Conservation (phyloP, 2,888 invertebrate species). For the Eugnorisma glareosa region DNA sequence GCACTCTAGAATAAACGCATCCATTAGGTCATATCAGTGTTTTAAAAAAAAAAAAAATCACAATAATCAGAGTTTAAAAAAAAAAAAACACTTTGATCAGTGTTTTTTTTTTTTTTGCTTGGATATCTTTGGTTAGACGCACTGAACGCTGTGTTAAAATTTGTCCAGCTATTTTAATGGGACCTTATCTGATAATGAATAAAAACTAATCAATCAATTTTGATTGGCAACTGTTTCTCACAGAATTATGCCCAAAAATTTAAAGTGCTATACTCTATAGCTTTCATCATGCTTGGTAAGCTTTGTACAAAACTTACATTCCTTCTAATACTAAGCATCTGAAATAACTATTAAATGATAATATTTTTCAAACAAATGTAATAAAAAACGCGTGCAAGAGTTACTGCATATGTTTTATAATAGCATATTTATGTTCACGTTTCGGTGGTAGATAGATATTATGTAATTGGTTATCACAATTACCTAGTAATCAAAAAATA, state of each 20-base stretch:
- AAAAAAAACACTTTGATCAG: not conserved
- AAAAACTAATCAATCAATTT: not conserved
- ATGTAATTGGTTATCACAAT: not conserved
- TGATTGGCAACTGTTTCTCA: not conserved
- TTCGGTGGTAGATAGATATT: conserved; percentile 14
- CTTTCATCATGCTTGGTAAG: conserved; percentile 19
- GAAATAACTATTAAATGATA: conserved; percentile 20
- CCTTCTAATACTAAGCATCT: conserved; percentile 26
- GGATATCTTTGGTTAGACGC: no score
- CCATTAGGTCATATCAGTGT: no score
- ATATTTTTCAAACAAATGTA: conserved; percentile 38
- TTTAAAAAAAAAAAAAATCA: no score
- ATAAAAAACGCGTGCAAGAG: conserved; percentile 36
- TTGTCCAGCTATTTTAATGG: no score
- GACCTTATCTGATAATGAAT: no score
- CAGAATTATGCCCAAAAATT: not conserved
- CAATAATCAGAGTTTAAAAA: no score
- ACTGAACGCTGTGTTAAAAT: no score
- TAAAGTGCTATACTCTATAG: conserved; percentile 1
- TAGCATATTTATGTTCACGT: conserved; percentile 11
- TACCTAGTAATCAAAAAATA: not conserved
- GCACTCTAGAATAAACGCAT: no score
- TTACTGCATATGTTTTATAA: conserved; percentile 30
- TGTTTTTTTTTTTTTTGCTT: no score
- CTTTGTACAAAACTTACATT: conserved; percentile 17